Conservation (phyloP, 2,797 vertebrate species). For the Gymnothorax javanicus region DNA sequence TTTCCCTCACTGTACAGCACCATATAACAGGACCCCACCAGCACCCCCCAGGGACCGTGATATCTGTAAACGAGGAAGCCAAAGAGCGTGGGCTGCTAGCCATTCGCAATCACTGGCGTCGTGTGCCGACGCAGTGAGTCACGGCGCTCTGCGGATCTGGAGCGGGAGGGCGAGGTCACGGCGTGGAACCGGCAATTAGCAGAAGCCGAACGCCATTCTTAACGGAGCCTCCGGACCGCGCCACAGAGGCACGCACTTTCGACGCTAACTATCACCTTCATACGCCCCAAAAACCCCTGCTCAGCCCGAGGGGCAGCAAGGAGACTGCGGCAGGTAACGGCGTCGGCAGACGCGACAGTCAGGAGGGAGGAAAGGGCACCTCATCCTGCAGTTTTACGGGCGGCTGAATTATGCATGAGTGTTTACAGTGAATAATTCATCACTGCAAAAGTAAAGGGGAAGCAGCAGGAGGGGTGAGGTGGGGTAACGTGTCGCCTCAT, state of each 20-base stretch:
- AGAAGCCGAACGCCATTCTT: background rate
- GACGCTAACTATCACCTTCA: background rate
- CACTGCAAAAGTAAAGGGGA: slow-evolving; percentile 47
- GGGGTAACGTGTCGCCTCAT: slow-evolving; percentile 43
- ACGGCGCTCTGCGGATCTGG: slow-evolving; percentile 7
- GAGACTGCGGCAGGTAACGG: background rate
- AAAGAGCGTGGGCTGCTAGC: background rate
- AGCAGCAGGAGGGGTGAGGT: background rate
- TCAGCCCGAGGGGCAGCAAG: no score
- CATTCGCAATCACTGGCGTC: background rate
- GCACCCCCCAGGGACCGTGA: background rate
- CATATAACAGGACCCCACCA: background rate
- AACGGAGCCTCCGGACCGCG: background rate
- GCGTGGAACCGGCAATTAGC: background rate
- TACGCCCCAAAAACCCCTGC: background rate
- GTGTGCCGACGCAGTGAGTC: slow-evolving; percentile 4
- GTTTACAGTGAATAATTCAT: slow-evolving; percentile 64
- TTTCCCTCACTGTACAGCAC: background rate
- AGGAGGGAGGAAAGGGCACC: background rate
- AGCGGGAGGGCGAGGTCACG: slow-evolving; percentile 25
- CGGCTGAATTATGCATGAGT: slow-evolving; percentile 45
- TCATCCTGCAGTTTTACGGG: slow-evolving; percentile 22
- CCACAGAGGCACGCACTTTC: background rate
- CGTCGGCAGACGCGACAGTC: background rate
- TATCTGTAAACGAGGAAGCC: background rate